Conservation (phyloP, 2,113 vertebrate species). For the Pandion haliaetus region DNA sequence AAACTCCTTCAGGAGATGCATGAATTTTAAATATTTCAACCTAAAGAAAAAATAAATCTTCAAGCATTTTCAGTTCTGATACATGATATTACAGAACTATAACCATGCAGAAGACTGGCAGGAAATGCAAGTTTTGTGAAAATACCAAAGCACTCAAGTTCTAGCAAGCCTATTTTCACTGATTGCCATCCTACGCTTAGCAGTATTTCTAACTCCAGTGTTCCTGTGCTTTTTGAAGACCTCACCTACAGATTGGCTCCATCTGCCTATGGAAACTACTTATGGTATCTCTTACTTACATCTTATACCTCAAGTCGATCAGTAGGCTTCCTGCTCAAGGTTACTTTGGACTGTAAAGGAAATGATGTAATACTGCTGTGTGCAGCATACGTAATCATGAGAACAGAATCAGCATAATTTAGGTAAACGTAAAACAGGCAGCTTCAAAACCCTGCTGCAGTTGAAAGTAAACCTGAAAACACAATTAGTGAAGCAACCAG, state of each 20-base stretch:
- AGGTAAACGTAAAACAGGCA: slow-evolving; percentile 7
- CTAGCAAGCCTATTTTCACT: neutral
- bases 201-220: neutral
- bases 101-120: neutral
- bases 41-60: neutral
- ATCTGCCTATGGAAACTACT: neutral
- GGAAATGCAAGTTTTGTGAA: neutral
- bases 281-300: neutral
- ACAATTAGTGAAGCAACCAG: slow-evolving; percentile 29
- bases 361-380: neutral
- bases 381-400: neutral
- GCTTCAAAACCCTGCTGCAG: slow-evolving; percentile 8
- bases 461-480: slow-evolving; percentile 47
- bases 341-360: neutral
- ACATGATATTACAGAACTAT: neutral
- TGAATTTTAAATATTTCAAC: slow-evolving; percentile 30
- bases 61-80: neutral
- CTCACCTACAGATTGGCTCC: neutral
- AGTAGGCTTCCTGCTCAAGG: neutral
- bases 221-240: neutral
- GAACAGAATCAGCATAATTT: slow-evolving; percentile 39
- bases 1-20: slow-evolving; percentile 35
- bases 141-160: neutral
- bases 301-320: neutral
- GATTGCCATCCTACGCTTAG: neutral